These are phyloP conservation scores for Salvator merianae DNA, from an alignment of 2,113 vertebrate genomes.

Conservation along the genomic window DNA sequence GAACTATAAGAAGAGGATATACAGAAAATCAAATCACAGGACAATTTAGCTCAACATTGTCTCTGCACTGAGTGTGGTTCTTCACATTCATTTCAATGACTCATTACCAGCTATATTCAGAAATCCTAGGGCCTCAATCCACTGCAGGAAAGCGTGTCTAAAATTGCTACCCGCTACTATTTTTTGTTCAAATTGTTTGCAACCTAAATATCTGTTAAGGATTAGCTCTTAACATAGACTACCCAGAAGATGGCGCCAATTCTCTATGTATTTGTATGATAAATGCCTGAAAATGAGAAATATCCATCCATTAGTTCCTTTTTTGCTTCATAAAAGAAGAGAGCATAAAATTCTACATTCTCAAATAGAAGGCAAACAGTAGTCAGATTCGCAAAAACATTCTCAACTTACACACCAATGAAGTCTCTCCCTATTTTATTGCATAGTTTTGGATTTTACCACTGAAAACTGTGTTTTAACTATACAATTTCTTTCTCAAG, in stretches of 20 bases:
- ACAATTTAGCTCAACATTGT: no score
- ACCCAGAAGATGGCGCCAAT: background rate
- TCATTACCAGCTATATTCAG: no score
- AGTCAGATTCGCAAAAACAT: background rate
- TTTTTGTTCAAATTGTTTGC: background rate
- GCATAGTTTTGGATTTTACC: background rate
- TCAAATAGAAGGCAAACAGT: no score
- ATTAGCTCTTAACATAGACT: background rate
- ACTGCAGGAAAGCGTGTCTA: no score
- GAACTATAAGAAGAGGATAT: no score
- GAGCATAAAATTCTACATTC: background rate
- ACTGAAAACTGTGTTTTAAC: background rate
- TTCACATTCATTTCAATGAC: no score
- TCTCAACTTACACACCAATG: background rate
- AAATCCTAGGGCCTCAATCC: no score
- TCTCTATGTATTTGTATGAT: no score
- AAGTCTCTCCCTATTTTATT: background rate
- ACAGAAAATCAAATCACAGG: no score
- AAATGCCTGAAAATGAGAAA: background rate
- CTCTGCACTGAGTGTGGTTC: no score
- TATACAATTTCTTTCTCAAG: background rate
- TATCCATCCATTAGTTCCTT: background rate
- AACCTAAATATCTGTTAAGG: background rate
- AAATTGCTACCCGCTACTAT: no score
- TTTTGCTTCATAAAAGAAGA: background rate